Base-by-base conservation (phyloP, 2,888 invertebrate genomes). In the Hemaris fuciformis region DNA sequence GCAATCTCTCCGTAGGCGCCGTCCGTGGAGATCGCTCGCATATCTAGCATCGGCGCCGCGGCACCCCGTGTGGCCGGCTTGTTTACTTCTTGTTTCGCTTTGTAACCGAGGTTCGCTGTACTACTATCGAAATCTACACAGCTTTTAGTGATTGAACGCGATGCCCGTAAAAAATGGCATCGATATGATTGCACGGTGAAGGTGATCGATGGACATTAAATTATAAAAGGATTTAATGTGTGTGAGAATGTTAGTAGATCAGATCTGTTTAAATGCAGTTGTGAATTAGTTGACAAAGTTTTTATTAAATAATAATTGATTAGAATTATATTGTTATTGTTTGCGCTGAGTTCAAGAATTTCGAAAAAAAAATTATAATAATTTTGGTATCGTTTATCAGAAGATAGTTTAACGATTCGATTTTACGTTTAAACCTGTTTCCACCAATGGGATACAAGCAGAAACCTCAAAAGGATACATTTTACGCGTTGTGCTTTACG, bases 1-100 rank as follows among this genome's bases (percentile, higher is more conserved):
- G 85, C 82, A 81, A 85, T 84, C 82, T 83, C 71, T 78, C 74
- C 76, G 81, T 81, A 81, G 82, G 82, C 81, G 80, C 79, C 72
- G 75, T 73, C 76, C 68, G 70, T 68, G 66, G 66, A 69, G 73
- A 74, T 74, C 69, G 74, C 72, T 70, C 66, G 74, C 76, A 73
- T 84, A 84, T 84, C 82, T 81, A 66, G 71, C 72, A 82, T 81
- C 79, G 69, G 73, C 72, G 69, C 69, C 65, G 61, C 63, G 61
- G 67, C 69, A 67, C 57, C 45, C 43, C 45, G 61, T 61, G 61
- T 61, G 61, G 61, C 38, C 57, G 57, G 48, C 38, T 60, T 60
- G n/a, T 41, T 41, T 60, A 60, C 41, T 61, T 61, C 61, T 46
- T 46, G 57, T 45, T 61, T 57, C 57, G 15, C 48, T 48, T 53